Evolutionary conservation across 2,113 vertebrate species (phyloP), one percentile per base, ranked within the genome.

Genomic region (Manacus vitellinus): DNA sequence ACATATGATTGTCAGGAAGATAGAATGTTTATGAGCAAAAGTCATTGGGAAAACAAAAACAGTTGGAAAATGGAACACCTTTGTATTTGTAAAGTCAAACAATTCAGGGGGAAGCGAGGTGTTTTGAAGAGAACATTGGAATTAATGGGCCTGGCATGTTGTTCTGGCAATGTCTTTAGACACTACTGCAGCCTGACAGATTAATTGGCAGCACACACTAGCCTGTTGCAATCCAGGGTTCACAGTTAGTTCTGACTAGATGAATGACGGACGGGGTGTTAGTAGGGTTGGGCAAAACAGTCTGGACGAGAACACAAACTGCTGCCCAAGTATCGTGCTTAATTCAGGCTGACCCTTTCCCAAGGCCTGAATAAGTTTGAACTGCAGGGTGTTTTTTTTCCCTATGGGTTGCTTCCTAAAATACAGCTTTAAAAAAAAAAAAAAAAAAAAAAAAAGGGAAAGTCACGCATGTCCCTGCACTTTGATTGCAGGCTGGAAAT

Each of bases 201-300:
- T 87, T 62, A 94, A 94, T 91, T 97, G 94, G 94, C 95, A 96
- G 88, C 88, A 62, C 9, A 31, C 80, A 79, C 44, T 70, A 68
- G 84, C 88, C 94, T 96, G 95, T 94, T 94, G 95, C 96, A 97
- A 96, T 94, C 94, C 95, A 87, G 91, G 70, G 95, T 94, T 95
- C 94, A 92, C 86, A 89, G 96, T 82, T 94, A 94, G 94, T 89
- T 96, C 95, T 96, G 92, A 85, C 81, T 66, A 72, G 51, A 68
- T 79, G 89, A 91, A 81, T 94, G 94, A 94, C 25, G n/a, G 85
- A 94, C 33, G 6, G 90, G 51, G 67, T 94, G 93, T 93, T 88
- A 63, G 94, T 33, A 18, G 31, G 68, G 66, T 68, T 89, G 94
- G 91, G 93, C 88, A 89, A 72, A 96, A 89, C 89, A 93, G 74